Conservation (phyloP, 2,113 vertebrate genomes). For the Amazona vittata region DNA sequence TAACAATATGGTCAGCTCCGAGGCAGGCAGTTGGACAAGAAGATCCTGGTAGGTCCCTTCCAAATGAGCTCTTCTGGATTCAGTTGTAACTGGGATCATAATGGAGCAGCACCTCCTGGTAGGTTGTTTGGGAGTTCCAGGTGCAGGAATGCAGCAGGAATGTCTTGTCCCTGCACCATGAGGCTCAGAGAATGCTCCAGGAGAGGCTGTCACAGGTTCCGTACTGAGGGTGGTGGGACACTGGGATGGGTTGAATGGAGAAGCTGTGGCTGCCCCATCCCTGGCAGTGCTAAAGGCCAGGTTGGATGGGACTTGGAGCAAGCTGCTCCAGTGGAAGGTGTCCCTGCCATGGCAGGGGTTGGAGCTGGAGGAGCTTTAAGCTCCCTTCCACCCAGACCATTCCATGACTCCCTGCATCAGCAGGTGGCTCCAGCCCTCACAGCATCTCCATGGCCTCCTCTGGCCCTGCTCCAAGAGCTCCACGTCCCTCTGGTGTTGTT, state of each 20-base stretch:
- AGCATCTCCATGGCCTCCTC: background rate
- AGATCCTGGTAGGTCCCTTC: background rate
- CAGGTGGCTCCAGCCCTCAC: background rate
- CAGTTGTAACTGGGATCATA: background rate
- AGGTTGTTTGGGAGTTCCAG: background rate
- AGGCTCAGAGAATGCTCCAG: background rate
- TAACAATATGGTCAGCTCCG: background rate
- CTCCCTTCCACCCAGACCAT: background rate
- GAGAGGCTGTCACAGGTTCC: background rate
- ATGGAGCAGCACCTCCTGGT: background rate
- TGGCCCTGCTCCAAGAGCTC: background rate
- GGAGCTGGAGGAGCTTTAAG: background rate
- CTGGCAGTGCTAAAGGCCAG: background rate
- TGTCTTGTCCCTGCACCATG: background rate
- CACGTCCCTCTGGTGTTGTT: background rate
- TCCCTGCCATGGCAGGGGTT: too few relatives aligned
- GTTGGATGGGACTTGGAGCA: background rate
- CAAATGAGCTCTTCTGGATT: background rate
- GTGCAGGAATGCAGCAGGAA: background rate
- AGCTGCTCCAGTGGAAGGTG: too few relatives aligned
- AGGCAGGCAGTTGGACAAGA: background rate
- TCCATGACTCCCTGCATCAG: background rate
- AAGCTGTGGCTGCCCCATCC: background rate
- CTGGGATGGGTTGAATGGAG: background rate
- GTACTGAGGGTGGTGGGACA: background rate